Evolutionary conservation across 1,140 invertebrate species (phyloP).

Genomic region (Penaeus vannamei): DNA sequence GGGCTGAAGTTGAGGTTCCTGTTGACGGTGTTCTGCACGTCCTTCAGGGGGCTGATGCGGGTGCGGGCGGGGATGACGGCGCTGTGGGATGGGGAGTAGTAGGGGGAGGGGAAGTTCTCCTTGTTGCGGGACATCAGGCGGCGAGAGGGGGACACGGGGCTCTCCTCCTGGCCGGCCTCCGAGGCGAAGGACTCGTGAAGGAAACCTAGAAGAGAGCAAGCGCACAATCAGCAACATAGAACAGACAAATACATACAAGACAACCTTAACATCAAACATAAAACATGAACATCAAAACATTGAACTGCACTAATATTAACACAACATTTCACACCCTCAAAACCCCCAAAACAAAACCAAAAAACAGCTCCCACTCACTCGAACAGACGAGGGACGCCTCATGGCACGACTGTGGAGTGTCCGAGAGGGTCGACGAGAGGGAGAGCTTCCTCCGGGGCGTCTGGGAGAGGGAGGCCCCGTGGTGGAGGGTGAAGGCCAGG

Average conservation of each 20-base stretch:
- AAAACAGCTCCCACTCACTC: constrained; percentile 10
- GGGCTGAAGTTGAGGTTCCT: constrained; percentile 59
- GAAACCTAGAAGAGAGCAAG: neutral
- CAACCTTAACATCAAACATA: no score
- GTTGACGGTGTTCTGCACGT: constrained; percentile 62
- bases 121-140: constrained; percentile 45
- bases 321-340: no score
- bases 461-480: constrained; percentile 43
- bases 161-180: constrained; percentile 7
- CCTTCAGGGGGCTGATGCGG: constrained; percentile 47
- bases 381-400: constrained; percentile 12
- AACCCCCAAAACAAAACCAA: neutral
- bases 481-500: constrained; percentile 36
- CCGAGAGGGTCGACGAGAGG: constrained; percentile 36
- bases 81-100: constrained; percentile 46
- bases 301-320: no score
- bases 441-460: constrained; percentile 50
- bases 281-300: no score
- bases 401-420: constrained; percentile 54
- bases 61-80: constrained; percentile 25
- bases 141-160: constrained; percentile 37
- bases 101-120: constrained; percentile 56
- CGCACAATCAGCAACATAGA: no score
- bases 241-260: no score
- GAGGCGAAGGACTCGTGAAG: neutral